Evolutionary conservation across 2,113 vertebrate genomes (phyloP), one percentile per base, ranked within the genome.

Genomic region (Pangasianodon gigas): DNA sequence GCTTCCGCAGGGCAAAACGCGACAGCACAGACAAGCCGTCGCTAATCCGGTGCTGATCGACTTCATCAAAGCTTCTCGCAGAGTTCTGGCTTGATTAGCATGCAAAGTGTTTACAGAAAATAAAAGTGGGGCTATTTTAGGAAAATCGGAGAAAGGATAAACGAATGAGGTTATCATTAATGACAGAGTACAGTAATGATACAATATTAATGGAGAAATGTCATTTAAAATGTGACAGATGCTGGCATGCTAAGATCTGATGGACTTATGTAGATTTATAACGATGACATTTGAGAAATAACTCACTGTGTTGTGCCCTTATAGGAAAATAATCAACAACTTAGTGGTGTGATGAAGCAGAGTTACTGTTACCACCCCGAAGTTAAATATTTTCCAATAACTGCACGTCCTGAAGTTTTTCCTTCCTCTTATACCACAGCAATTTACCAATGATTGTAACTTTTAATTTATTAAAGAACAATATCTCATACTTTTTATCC

Each of bases 1-100:
- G 48, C 32, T 41, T 89, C 48, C 74, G 67, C 82, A 8, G 86
- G 86, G 71, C 79, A 69, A 51, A 89, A 89, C 65, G 79, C 82
- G 60, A 87, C 74, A 48, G 86, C 32, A 1, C 44, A 48, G 77
- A 83, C 62, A 54, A 79, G 85, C 81, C 65, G 60, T 13, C 67
- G 41, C 29, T 75, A 84, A 87, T 77, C 86, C 46, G 51, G 24
- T 16, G n/a, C 48, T 24, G 29, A 87, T 88, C 60, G 24, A 79
- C 71, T 19, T 67, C 26, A 52, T 67, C 65, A 71, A 71, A 51
- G 62, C 10, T 83, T 37, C 54, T 41, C 24, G 18, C 81, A 2
- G 74, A 87, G 54, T 87, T 79, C 52, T 19, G 51, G 24, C n/a
- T 58, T 11, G 37, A 87, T 87, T 80, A 62, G 71, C 86, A 80